A percentile compares a stretch with the other conserved stretches of the same genome.
Evolutionary conservation across 2,888 invertebrate genomes (phyloP).

Genomic region (Selenia dentaria): DNA sequence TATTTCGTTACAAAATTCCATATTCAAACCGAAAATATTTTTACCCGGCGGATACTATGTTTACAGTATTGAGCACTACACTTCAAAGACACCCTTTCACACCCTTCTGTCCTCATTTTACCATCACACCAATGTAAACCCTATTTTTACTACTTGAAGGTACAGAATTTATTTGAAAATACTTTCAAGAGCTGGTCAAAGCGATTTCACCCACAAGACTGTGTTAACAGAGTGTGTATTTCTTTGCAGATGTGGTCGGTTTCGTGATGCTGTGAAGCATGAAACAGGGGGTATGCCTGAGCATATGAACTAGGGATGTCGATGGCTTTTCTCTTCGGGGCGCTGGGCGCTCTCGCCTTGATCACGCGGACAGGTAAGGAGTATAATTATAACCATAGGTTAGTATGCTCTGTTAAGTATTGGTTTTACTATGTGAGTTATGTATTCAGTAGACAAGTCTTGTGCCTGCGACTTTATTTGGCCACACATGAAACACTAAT

Average conservation of each 20-base stretch:
- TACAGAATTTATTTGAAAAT: background rate
- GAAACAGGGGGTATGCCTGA: constrained; percentile 65
- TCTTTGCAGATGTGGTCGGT: constrained; percentile 52
- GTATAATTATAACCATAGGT: background rate
- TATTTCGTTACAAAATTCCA: no score
- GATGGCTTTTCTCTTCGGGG: constrained; percentile 63
- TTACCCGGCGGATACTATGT: constrained; percentile 15
- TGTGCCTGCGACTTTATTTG: no score
- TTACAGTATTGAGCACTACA: constrained; percentile 26
- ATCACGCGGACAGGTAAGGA: constrained; percentile 70
- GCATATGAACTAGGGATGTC: constrained; percentile 67
- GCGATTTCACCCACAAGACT: constrained; percentile 11
- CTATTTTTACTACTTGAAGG: background rate
- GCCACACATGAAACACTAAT: no score
- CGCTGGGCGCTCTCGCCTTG: constrained; percentile 67
- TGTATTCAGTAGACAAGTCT: no score
- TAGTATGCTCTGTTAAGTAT: background rate
- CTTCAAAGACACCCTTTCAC: constrained; percentile 33
- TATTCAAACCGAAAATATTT: constrained; percentile 20
- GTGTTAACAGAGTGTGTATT: constrained; percentile 43
- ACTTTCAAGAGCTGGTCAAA: background rate
- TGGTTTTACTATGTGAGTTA: background rate
- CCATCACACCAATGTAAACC: constrained; percentile 11
- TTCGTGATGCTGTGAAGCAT: constrained; percentile 53
- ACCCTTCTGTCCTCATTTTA: constrained; percentile 20